Percentiles rank a stretch among this genome's conserved stretches.
These are phyloP conservation scores for Clarias platycephalus DNA, from an alignment of 2,797 vertebrate species.

Conservation along the genomic window DNA sequence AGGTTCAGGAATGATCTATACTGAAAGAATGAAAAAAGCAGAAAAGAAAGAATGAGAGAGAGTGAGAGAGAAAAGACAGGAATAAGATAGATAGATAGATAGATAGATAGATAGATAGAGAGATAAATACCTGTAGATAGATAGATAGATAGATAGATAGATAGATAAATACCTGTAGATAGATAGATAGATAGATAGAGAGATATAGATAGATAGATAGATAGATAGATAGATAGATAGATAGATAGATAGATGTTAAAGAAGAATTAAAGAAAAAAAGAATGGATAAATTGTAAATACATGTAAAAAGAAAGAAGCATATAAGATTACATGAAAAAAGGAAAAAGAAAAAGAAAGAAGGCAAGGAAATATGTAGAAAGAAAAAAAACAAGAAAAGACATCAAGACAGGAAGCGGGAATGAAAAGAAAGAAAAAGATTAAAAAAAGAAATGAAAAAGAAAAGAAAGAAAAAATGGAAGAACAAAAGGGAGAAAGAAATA, in stretches of 20 bases:
- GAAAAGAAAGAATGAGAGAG: not conserved
- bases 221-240: not conserved
- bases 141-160: not conserved
- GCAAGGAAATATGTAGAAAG: not conserved
- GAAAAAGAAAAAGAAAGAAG: not conserved
- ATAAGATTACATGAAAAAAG: not conserved
- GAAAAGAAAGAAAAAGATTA: too few relatives aligned
- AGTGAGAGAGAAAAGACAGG: not conserved
- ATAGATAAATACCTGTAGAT: fast-evolving
- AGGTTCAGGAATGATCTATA: not conserved
- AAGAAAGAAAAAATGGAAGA: too few relatives aligned
- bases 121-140: too few relatives aligned
- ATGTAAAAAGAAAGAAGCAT: not conserved
- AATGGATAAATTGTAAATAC: not conserved
- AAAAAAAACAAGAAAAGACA: too few relatives aligned
- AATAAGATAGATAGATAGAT: not conserved
- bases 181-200: not conserved
- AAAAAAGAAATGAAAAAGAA: too few relatives aligned
- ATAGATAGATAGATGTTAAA: not conserved
- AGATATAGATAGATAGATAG: not conserved
- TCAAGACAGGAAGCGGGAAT: too few relatives aligned
- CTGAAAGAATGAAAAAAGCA: not conserved
- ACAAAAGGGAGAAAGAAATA: too few relatives aligned
- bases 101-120: not conserved
- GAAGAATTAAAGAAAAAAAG: not conserved